Evolutionary conservation across 1,140 invertebrate species (phyloP), one percentile per base, ranked within the genome.

Genomic region (Drosophila grimshawi): DNA sequence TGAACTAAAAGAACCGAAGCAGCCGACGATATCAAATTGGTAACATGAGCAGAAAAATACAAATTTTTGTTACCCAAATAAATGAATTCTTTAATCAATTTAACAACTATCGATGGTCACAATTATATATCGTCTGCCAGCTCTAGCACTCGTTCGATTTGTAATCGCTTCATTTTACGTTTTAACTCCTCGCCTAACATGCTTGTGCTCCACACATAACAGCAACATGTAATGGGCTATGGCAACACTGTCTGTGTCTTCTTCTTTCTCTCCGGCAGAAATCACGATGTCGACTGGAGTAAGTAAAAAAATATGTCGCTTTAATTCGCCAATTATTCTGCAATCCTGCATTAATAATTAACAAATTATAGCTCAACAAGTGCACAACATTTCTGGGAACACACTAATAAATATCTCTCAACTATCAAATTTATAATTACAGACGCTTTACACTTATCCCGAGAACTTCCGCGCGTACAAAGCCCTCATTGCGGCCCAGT

Each of bases 391-490:
- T 5, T 71, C 19, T 1, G 0, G 6, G 10, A 2, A 55, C 1
- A 48, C 43, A 46, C 56, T 74, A 67, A 68, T 76, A 48, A 78
- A 60, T n/a, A 6, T 57, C 32, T 70, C 48, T 65, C 0, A 3
- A 0, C 45, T 1, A 4, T 6, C 10, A 30, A 11, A 55, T 74
- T 46, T 35, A 0, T 86, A 45, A 37, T 83, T 83, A 30, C 94
- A 98, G 97, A 98, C 97, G 92, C 95, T 99, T 90, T 99, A 98
- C 94, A 98, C 98, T 89, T 99, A 98, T 94, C 96, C 97, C 78
- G 96, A 98, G 93, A 99, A 98, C 94, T 98, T 98, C 95, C 96
- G 98, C 92, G 97, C 96, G 77, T 96, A 96, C 92, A 99, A 99
- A 94, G 97, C 95, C 85, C 95, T 99, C 85, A 97, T 99, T 92